phyloP scores from a whole-genome alignment of 2,888 invertebrate species.

The Pseudoips prasinana region DNA sequence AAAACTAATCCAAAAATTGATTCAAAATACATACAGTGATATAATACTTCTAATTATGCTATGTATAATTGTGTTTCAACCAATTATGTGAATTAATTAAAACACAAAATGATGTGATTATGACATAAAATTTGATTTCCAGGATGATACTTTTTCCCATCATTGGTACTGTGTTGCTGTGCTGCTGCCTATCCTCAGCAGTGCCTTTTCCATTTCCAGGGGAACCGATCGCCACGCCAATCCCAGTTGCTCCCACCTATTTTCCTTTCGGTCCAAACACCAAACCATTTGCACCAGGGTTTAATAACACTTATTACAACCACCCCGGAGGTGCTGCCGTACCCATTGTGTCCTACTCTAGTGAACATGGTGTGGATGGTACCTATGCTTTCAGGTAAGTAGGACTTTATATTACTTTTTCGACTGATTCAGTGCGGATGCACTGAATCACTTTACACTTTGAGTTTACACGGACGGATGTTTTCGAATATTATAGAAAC shows the following conservation, averaged over 20 bases:
- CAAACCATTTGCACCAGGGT: conserved; percentile 34
- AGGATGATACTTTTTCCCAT: conserved; percentile 39
- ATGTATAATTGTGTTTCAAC: no score
- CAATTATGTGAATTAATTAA: no score
- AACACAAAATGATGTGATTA: no score
- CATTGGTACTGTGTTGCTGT: conserved; percentile 31
- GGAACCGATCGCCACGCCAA: conserved; percentile 16
- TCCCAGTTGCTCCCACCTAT: conserved; percentile 19
- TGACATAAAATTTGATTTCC: conserved; percentile 23
- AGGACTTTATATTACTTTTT: conserved; percentile 1
- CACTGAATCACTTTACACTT: no score
- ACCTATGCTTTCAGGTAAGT: conserved; percentile 80
- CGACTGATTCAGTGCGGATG: no score
- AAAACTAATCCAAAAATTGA: no score
- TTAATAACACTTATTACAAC: conserved; percentile 54
- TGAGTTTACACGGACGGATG: no score
- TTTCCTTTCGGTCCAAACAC: conserved; percentile 31
- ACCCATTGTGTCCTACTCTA: conserved; percentile 78
- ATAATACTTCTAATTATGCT: no score
- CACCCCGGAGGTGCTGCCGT: conserved; percentile 50
- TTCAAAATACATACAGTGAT: no score
- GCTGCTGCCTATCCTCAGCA: conserved; percentile 23
- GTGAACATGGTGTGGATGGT: conserved; percentile 82
- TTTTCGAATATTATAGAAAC: no score
- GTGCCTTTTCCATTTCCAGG: conserved; percentile 28